Percentiles rank a stretch among this genome's conserved stretches.
phyloP scores from a whole-genome alignment of 2,113 vertebrate species.

The Tragelaphus scriptus region DNA sequence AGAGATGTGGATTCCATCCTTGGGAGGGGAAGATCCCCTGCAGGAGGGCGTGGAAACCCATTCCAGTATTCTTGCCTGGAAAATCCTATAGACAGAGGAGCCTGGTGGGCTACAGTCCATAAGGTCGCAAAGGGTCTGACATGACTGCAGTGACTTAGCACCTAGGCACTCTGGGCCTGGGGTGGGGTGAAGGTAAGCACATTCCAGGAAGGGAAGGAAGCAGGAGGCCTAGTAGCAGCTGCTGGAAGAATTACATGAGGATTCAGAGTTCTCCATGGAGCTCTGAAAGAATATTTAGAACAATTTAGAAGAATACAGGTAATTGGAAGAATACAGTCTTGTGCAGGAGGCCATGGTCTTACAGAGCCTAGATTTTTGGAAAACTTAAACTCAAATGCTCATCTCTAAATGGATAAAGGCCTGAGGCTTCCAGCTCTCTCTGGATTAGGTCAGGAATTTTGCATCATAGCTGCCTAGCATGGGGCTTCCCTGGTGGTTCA shows the following conservation, averaged over 20 bases:
- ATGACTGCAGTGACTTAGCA: neutral
- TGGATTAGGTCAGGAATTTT: neutral
- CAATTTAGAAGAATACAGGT: neutral
- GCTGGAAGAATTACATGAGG: neutral
- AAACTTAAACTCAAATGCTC: neutral
- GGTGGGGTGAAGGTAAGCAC: neutral
- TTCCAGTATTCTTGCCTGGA: neutral
- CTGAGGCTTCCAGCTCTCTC: neutral
- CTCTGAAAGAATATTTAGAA: neutral
- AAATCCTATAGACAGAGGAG: neutral
- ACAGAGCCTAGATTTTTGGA: neutral
- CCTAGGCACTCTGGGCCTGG: neutral
- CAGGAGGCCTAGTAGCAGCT: neutral
- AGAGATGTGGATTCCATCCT: neutral
- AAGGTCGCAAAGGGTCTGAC: neutral
- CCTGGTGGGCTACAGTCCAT: neutral
- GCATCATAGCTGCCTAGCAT: neutral
- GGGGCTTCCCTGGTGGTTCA: neutral
- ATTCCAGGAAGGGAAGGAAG: neutral
- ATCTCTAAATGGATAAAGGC: neutral
- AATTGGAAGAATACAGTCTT: neutral
- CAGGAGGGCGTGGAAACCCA: neutral
- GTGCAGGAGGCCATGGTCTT: neutral
- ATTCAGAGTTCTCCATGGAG: neutral
- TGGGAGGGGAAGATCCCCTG: neutral